A percentile compares a stretch with the other conserved stretches of the same genome.
Conservation (phyloP, 2,888 invertebrate genomes). For the Phrixothrix hirtus region DNA sequence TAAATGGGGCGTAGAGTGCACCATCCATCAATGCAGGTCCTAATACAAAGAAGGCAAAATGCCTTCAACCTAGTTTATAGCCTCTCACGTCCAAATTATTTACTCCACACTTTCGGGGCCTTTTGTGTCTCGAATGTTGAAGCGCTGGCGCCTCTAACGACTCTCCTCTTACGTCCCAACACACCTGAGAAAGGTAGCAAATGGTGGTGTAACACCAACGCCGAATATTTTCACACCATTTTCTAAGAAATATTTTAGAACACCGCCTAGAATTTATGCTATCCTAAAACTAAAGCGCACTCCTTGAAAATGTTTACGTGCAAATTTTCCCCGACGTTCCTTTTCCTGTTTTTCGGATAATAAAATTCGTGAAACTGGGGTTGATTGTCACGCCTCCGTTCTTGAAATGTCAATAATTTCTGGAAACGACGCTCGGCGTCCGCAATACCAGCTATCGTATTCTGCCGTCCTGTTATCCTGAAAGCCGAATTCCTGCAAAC, state of each 20-base stretch:
- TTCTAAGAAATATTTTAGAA: too few species aligned
- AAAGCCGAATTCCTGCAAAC: constrained; percentile 47
- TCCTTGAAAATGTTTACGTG: constrained; percentile 7
- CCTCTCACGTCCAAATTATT: constrained; percentile 50
- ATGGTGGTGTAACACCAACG: constrained; percentile 5
- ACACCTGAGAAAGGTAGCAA: constrained; percentile 15
- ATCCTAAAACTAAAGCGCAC: constrained; percentile 9
- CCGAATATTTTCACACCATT: constrained; percentile 8
- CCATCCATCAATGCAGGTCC: constrained; percentile 24
- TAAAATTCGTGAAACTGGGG: constrained; percentile 38
- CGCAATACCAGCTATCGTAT: constrained; percentile 24
- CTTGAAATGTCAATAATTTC: constrained; percentile 35
- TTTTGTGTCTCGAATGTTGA: constrained; percentile 59
- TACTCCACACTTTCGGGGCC: constrained; percentile 51
- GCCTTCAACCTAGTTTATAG: constrained; percentile 60
- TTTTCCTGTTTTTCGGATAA: constrained; percentile 33
- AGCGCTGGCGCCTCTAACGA: constrained; percentile 54
- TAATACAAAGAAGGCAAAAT: constrained; percentile 41
- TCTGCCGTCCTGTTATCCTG: constrained; percentile 40
- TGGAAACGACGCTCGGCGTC: constrained; percentile 4
- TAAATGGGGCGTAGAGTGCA: constrained; percentile 6
- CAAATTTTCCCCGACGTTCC: constrained; percentile 5
- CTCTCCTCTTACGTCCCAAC: constrained; percentile 34
- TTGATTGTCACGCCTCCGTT: constrained; percentile 32
- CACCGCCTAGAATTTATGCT: constrained; percentile 5